phyloP scores from a whole-genome alignment of 2,888 invertebrate genomes.

The Steromphala cineraria region DNA sequence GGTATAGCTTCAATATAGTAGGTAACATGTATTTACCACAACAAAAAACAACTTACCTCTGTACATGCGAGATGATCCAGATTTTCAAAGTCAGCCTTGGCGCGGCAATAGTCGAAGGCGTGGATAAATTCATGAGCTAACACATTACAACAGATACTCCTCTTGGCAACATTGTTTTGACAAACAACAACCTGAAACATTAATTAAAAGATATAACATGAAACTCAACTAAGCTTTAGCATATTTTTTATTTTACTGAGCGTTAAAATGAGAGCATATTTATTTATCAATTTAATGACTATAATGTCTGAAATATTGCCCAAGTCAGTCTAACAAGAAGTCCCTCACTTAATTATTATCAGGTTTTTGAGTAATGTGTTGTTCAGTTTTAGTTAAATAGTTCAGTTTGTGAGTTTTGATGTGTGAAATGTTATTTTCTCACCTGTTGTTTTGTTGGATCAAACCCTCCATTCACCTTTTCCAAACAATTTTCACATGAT shows the following conservation, averaged over 20 bases:
- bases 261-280: too few relatives aligned
- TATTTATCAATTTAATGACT: too few relatives aligned
- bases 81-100: constrained; percentile 91
- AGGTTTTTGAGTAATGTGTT: too few relatives aligned
- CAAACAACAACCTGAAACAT: constrained; percentile 88
- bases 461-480: constrained; percentile 91
- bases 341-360: too few relatives aligned
- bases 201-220: neutral
- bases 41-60: constrained; percentile 78
- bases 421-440: neutral
- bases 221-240: too few relatives aligned
- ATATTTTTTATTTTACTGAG: too few relatives aligned
- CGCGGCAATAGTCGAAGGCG: constrained; percentile 95
- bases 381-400: too few relatives aligned
- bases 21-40: too few relatives aligned
- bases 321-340: too few relatives aligned
- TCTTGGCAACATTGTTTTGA: constrained; percentile 85
- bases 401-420: too few relatives aligned
- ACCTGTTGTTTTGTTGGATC: constrained; percentile 89
- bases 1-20: too few relatives aligned
- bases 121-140: constrained; percentile 95
- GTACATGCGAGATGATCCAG: constrained; percentile 95
- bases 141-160: constrained; percentile 76
- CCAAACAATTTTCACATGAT: constrained; percentile 92
- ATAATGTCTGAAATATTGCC: too few relatives aligned